phyloP scores from a whole-genome alignment of 2,113 vertebrate genomes.

The Bufo gargarizans region DNA sequence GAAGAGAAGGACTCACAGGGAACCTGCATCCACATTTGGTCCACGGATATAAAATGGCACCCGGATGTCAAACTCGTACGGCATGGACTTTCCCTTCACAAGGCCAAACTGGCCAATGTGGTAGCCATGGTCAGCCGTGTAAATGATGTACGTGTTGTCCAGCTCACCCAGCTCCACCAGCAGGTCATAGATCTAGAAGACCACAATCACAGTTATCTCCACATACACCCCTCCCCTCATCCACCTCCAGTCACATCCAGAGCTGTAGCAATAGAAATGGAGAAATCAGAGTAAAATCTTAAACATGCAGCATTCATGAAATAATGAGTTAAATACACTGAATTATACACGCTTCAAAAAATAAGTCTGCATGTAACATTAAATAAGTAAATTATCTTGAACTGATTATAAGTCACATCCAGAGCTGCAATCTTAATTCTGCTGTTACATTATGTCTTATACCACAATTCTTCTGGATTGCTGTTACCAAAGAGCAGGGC shows the following conservation, averaged over 20 bases:
- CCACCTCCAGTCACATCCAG: not conserved
- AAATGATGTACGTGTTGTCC: conserved; percentile 95
- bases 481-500: not conserved
- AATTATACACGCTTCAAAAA: too few relatives aligned
- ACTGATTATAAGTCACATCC: too few relatives aligned
- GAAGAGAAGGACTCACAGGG: conserved; percentile 78
- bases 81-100: conserved; percentile 98
- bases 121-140: conserved; percentile 96
- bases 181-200: conserved; percentile 84
- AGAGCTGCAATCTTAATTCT: too few relatives aligned
- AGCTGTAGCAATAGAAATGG: not conserved
- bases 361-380: too few relatives aligned
- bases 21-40: conserved; percentile 91
- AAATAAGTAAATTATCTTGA: too few relatives aligned
- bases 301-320: too few relatives aligned
- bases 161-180: conserved; percentile 90
- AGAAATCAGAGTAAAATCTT: too few relatives aligned
- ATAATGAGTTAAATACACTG: too few relatives aligned
- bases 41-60: conserved; percentile 94
- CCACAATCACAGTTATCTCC: not conserved
- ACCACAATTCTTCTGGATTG: not conserved
- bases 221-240: not conserved
- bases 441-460: too few relatives aligned
- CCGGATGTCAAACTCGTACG: conserved; percentile 95
- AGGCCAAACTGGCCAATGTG: conserved; percentile 97